phyloP scores from a whole-genome alignment of 2,888 invertebrate species.

The Acanthopleura granulata region DNA sequence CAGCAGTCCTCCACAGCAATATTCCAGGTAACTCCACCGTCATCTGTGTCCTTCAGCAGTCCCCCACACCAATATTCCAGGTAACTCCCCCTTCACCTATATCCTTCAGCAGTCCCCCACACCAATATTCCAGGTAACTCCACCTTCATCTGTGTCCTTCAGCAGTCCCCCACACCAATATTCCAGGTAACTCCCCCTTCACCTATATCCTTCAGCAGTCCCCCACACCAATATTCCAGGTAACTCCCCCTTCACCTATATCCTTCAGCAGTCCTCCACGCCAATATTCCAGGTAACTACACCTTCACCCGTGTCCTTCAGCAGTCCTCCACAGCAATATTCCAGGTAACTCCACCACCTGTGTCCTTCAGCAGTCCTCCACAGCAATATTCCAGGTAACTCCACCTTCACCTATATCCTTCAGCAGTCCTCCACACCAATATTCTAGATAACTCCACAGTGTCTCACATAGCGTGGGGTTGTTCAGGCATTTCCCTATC shows the following conservation, averaged over 20 bases:
- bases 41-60: slow-evolving; percentile 79
- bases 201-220: too few relatives aligned
- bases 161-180: slow-evolving; percentile 79
- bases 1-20: too few relatives aligned
- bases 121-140: slow-evolving; percentile 72
- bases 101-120: slow-evolving; percentile 83
- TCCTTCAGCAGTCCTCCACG: not conserved
- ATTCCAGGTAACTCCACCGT: slow-evolving; percentile 72
- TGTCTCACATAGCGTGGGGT: too few relatives aligned
- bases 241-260: not conserved
- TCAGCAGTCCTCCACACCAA: slow-evolving; percentile 1
- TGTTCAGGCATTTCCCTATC: too few relatives aligned
- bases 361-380: not conserved
- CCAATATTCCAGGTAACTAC: slow-evolving; percentile 18
- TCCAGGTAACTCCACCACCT: not conserved
- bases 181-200: slow-evolving; percentile 67
- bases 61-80: slow-evolving; percentile 76
- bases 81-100: slow-evolving; percentile 75
- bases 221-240: too few relatives aligned
- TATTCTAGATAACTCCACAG: not conserved
- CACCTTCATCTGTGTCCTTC: slow-evolving; percentile 79
- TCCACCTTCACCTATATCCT: slow-evolving; percentile 18
- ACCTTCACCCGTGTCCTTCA: too few relatives aligned
- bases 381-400: not conserved
- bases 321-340: too few relatives aligned